Conservation (phyloP, 1,140 invertebrate genomes). For the Neotoxoptera formosana region DNA sequence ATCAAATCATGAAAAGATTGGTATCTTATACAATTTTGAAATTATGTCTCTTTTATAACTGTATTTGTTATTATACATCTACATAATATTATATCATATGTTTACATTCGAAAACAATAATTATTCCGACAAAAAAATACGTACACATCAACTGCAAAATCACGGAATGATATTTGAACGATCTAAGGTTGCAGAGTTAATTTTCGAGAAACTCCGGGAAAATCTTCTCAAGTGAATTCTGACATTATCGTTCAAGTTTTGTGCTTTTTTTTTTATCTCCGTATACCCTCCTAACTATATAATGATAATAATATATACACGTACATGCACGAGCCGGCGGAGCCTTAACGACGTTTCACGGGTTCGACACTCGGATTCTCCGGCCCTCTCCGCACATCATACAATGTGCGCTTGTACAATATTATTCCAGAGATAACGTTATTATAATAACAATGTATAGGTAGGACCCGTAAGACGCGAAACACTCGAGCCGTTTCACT, state of each 20-base stretch:
- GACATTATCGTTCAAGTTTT: background rate
- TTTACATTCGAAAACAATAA: background rate
- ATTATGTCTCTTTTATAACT: background rate
- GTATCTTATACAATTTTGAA: background rate
- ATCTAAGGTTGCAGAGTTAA: background rate
- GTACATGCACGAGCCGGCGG: background rate
- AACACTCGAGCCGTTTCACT: background rate
- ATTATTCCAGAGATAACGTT: slow-evolving; percentile 11
- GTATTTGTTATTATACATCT: background rate
- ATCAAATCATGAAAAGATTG: too few relatives aligned
- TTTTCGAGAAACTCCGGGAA: background rate
- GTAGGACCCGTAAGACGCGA: background rate
- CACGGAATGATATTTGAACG: background rate
- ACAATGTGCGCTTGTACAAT: background rate
- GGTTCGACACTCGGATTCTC: background rate
- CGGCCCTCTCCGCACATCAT: background rate
- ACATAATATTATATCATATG: background rate
- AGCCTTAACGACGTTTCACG: background rate
- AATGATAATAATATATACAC: background rate
- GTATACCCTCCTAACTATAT: background rate
- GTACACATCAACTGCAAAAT: background rate
- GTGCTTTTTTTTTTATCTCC: background rate
- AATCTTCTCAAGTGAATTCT: background rate
- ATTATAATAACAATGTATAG: background rate
- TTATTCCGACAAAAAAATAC: background rate